A percentile compares a stretch with the other conserved stretches of the same genome.
Conservation (phyloP, 2,797 vertebrate species). For the Tenualosa thibaudeaui region DNA sequence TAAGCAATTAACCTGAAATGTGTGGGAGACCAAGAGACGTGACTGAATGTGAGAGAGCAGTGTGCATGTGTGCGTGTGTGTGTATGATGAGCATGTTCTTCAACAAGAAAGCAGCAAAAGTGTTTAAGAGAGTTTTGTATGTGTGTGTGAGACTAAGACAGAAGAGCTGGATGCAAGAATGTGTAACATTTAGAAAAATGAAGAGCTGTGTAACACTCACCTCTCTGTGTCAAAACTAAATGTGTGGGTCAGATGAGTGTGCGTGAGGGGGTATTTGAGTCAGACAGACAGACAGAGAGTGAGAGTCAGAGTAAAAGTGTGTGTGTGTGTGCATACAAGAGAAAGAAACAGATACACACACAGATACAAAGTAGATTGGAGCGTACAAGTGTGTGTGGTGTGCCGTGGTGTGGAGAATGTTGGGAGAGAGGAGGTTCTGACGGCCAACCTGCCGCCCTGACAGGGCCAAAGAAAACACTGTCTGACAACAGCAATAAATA, state of each 20-base stretch:
- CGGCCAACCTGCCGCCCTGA: conserved; percentile 21
- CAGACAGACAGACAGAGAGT: background rate
- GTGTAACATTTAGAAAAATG: too few species aligned
- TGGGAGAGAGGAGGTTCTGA: conserved; percentile 4
- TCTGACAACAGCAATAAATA: conserved; percentile 45
- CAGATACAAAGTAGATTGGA: background rate
- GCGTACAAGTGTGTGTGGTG: conserved; percentile 25
- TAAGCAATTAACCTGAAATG: too few species aligned
- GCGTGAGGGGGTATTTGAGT: background rate
- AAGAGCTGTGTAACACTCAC: too few species aligned
- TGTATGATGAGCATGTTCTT: background rate
- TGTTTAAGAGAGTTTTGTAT: too few species aligned
- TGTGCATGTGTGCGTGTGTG: background rate
- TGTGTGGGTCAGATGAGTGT: background rate
- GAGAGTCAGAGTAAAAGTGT: background rate
- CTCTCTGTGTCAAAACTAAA: too few species aligned
- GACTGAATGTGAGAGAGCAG: background rate
- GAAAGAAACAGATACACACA: background rate
- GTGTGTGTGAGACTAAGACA: background rate
- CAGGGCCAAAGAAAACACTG: conserved; percentile 42
- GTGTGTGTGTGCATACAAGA: background rate
- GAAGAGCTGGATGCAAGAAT: too few species aligned
- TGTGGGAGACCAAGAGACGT: too few species aligned
- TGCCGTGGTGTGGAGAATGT: background rate
- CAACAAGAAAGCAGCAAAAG: too few species aligned